Evolutionary conservation across 2,888 invertebrate genomes (phyloP).

Genomic region (Proisotoma minuta): DNA sequence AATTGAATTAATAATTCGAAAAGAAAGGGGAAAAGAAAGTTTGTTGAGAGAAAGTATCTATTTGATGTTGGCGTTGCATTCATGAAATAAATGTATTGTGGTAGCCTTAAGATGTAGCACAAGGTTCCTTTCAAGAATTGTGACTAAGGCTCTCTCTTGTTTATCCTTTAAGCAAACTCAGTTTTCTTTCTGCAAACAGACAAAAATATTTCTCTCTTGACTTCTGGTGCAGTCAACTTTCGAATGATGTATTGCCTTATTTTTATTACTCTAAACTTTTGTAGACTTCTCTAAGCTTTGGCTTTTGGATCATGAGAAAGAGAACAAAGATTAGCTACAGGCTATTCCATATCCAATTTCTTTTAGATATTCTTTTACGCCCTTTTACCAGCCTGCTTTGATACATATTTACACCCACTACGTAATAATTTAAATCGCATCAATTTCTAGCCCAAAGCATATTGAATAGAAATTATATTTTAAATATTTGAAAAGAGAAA

Average conservation of each 20-base stretch:
- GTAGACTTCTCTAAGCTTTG: neutral
- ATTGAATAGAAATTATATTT: too few relatives aligned
- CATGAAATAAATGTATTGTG: constrained; percentile 3
- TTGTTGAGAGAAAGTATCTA: neutral
- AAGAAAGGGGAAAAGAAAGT: neutral
- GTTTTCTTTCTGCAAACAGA: constrained; percentile 2
- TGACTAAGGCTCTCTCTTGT: neutral
- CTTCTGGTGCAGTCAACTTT: constrained; percentile 5
- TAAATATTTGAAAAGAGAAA: too few relatives aligned
- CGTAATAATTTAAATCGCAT: too few relatives aligned
- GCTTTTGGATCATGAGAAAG: neutral
- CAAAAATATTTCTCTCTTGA: constrained; percentile 4
- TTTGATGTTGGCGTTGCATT: neutral
- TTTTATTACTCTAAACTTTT: constrained; percentile 1
- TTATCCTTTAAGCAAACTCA: neutral
- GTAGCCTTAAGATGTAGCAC: neutral
- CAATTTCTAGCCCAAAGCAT: too few relatives aligned
- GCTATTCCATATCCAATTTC: too few relatives aligned
- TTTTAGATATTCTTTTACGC: too few relatives aligned
- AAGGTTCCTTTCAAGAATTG: constrained; percentile 1
- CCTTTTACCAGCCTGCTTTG: too few relatives aligned
- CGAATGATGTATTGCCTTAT: constrained; percentile 4
- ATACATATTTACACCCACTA: too few relatives aligned
- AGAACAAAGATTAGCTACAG: neutral
- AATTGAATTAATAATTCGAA: constrained; percentile 2